Conservation (phyloP, 2,888 invertebrate species). For the Stenolophus ochropezus region DNA sequence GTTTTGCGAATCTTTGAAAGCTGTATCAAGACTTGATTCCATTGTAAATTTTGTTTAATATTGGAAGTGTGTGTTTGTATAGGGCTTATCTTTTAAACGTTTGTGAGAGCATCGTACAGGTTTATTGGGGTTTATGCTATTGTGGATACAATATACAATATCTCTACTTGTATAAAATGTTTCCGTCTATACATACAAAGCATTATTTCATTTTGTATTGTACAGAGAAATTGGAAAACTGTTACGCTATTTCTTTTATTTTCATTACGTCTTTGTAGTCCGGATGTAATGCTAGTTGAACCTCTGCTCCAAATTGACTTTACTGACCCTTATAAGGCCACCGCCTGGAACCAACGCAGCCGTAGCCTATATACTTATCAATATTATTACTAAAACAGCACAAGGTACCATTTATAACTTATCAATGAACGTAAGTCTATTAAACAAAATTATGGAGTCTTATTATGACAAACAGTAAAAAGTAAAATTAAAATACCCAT, state of each 20-base stretch:
- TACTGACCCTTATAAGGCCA: no score
- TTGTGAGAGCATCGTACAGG: neutral
- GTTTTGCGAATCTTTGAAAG: neutral
- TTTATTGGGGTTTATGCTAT: neutral
- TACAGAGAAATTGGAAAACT: neutral
- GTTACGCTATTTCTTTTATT: neutral
- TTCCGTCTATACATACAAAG: neutral
- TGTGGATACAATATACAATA: neutral
- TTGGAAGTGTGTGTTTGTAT: neutral
- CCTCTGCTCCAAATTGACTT: no score
- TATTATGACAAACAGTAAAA: no score
- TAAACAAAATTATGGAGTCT: no score
- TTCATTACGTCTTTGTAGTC: neutral
- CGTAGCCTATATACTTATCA: no score
- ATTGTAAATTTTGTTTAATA: conserved; percentile 5
- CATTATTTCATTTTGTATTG: neutral
- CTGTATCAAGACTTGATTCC: conserved; percentile 21
- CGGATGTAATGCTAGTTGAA: neutral
- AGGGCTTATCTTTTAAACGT: neutral
- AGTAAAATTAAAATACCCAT: no score
- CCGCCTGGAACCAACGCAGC: no score
- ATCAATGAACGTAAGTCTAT: no score
- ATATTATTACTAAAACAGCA: no score
- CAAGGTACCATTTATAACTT: no score
- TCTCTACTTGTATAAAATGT: neutral